These are phyloP conservation scores for crab-eating macaque (Macaca fascicularis) DNA, from an alignment of 2,113 vertebrate genomes.

Conservation along the genomic window T2T-MFA8v1.1 NC_088384.1:4290001-4290500, in stretches of 20 bases:
- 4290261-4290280: neutral
- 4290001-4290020: fast-evolving
- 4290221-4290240: neutral
- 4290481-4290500: neutral
- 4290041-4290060: fast-evolving
- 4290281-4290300: neutral
- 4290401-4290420: fast-evolving
- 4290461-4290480: neutral
- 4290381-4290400: fast-evolving
- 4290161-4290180: neutral
- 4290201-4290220: fast-evolving
- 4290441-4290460: fast-evolving
- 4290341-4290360: neutral
- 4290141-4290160: fast-evolving
- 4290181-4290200: neutral
- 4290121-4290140: neutral
- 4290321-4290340: neutral
- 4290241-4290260: fast-evolving
- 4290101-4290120: fast-evolving
- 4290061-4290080: fast-evolving
- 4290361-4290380: fast-evolving
- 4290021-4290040: fast-evolving
- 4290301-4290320: neutral
- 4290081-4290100: neutral
- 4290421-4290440: fast-evolving